Conservation (phyloP, 2,113 vertebrate species). For the Grallaria varia region DNA sequence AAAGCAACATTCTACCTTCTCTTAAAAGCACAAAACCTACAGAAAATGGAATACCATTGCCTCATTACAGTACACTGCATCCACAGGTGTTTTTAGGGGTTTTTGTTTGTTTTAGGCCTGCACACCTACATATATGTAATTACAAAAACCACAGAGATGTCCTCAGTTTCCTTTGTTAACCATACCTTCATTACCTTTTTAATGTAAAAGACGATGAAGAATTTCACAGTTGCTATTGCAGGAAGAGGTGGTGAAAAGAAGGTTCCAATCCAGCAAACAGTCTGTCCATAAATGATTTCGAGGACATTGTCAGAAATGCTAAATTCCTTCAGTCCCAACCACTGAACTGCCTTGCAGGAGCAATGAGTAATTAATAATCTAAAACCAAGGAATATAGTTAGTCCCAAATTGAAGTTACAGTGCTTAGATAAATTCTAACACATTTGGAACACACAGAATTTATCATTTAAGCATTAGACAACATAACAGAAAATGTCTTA, state of each 20-base stretch:
- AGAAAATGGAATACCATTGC: neutral
- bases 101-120: neutral
- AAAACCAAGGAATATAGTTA: neutral
- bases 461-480: neutral
- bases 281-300: constrained; percentile 93
- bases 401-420: neutral
- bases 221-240: constrained; percentile 90
- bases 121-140: neutral
- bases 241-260: constrained; percentile 94
- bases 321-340: constrained; percentile 90
- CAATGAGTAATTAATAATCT: constrained; percentile 87
- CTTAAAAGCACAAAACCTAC: neutral
- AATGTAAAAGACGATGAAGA: constrained; percentile 92
- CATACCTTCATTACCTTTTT: constrained; percentile 84
- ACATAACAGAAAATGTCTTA: neutral
- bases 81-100: neutral
- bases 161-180: neutral
- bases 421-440: neutral
- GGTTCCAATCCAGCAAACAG: constrained; percentile 95
- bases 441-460: neutral
- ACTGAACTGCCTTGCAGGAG: constrained; percentile 73
- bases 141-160: neutral
- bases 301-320: constrained; percentile 90
- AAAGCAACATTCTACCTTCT: neutral
- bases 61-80: neutral